These are phyloP conservation scores for Mirza zaza DNA, from an alignment of 2,113 vertebrate genomes.

Conservation along the genomic window DNA sequence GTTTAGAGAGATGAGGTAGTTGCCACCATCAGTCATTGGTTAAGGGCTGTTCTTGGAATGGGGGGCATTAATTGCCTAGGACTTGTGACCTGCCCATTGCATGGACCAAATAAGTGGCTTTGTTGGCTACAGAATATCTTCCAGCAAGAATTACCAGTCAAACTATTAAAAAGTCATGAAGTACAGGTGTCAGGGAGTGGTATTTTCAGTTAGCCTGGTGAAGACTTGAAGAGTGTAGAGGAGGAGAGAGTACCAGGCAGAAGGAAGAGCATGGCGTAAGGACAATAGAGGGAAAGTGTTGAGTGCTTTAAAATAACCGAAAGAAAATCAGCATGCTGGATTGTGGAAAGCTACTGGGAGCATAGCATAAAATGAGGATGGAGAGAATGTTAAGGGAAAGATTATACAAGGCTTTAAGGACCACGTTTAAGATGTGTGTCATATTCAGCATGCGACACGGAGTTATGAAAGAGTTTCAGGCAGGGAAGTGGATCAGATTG, in stretches of 20 bases:
- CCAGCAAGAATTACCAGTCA: neutral
- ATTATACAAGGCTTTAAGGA: neutral
- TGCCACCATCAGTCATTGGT: neutral
- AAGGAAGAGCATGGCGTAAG: neutral
- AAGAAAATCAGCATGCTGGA: neutral
- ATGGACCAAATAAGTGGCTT: neutral
- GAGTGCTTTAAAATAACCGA: neutral
- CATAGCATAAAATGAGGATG: neutral
- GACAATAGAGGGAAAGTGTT: neutral
- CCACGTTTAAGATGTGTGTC: neutral
- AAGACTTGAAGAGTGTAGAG: neutral
- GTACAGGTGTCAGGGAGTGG: neutral
- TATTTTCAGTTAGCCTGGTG: neutral
- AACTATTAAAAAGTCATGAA: neutral
- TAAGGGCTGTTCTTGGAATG: neutral
- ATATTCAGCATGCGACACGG: neutral
- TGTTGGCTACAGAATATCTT: neutral
- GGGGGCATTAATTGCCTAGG: neutral
- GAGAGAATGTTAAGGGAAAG: neutral
- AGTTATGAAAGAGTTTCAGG: neutral
- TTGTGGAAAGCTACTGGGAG: neutral
- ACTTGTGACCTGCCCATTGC: neutral
- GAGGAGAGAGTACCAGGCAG: neutral
- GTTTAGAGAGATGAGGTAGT: no score
- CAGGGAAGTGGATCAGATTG: conserved; percentile 14